Conservation (phyloP, 92 coral and sea anemone species). For the Epizoanthus rinbou region DNA sequence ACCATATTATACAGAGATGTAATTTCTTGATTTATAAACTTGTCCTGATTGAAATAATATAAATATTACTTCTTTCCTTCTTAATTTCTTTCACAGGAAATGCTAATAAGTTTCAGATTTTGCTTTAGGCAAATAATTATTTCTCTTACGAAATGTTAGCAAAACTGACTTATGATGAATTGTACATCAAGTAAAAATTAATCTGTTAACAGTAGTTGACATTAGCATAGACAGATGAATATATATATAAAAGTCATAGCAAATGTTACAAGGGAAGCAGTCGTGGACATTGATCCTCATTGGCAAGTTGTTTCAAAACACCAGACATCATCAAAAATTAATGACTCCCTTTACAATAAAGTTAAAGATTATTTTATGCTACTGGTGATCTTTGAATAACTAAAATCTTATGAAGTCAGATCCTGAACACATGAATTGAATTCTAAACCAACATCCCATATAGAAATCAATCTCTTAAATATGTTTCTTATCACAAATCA, state of each 20-base stretch:
- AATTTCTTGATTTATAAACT: too few relatives aligned
- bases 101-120: too few relatives aligned
- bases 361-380: too few relatives aligned
- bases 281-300: slow-evolving; percentile 2
- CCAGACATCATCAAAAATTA: slow-evolving; percentile 26
- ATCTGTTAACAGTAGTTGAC: neutral
- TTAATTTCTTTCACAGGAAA: too few relatives aligned
- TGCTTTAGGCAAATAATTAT: too few relatives aligned
- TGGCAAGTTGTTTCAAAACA: slow-evolving; percentile 31
- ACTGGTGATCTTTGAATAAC: too few relatives aligned
- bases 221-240: slow-evolving; percentile 21
- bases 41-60: too few relatives aligned
- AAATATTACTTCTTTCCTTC: too few relatives aligned
- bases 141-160: neutral
- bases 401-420: neutral
- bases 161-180: slow-evolving; percentile 2
- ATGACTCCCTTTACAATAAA: neutral
- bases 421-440: neutral
- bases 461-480: neutral
- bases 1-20: too few relatives aligned
- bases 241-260: slow-evolving; percentile 3
- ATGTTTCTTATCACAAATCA: neutral
- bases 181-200: neutral
- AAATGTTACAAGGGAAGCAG: neutral
- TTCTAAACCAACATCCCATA: neutral